Evolutionary conservation across 1,140 invertebrate species (phyloP), one percentile per base, ranked within the genome.

Genomic region (Episyrphus balteatus): DNA sequence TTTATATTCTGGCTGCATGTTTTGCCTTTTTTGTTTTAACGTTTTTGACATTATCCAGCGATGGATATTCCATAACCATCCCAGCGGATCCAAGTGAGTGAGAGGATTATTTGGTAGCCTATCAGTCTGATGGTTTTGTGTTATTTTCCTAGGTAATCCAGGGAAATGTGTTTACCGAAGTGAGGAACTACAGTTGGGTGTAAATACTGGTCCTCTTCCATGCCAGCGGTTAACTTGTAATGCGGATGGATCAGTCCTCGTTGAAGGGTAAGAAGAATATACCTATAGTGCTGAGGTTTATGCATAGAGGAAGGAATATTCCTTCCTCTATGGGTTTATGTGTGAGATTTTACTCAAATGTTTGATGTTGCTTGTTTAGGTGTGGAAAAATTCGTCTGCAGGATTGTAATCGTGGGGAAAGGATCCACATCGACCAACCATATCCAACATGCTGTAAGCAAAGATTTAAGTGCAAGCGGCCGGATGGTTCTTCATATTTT

Each of bases 151-250:
- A 52, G 61, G 31, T 11, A 58, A 61, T 48, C 55, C 54, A 17
- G 61, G 61, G 3, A 62, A 58, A 49, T 66, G 62, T 48, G 32
- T 58, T n/a, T 65, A 66, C 54, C 62, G 60, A 11, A 60, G 60
- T 10, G 62, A 62, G 44, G 14, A 36, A 13, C 45, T 66, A 13
- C 43, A 58, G 18, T 2, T 47, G 42, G 62, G 62, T 8, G 18
- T 55, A 36, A 62, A 61, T 47, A 47, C 51, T 51, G 62, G 59
- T 26, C 59, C 55, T n/a, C 51, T 57, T 10, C 62, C 62, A 18
- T 66, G 62, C 40, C 62, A 65, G 47, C 53, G 56, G 33, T 44
- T 66, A 18, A 66, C 57, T 15, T 66, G 62, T 50, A 30, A 65
- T 21, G 48, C 52, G 38, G 58, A 66, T 49, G 62, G 62, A 21